Base-by-base conservation (phyloP, 1,140 invertebrate genomes). In the Saccostrea echinata region DNA sequence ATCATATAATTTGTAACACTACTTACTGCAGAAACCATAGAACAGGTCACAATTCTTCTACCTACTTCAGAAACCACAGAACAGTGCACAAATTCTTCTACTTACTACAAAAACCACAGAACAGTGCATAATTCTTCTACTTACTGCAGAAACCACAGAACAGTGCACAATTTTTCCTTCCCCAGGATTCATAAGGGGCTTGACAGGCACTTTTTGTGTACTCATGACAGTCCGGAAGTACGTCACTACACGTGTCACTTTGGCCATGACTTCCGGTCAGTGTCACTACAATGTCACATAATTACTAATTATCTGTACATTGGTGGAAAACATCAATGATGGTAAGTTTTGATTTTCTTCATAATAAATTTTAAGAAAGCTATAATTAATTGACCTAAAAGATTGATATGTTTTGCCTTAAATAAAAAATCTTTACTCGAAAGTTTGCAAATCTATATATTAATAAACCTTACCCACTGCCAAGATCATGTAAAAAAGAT, bases 131-230 rank as follows among this genome's bases (percentile, higher is more conserved):
- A 61, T 91, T 90, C 21, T 76, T 11, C 11, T 68, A 89, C 83
- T 55, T 76, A 90, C 90, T 81, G 86, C 90, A 91, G 52, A 90
- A 86, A n/a, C 87, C 88, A 68, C 91, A 91, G 64, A 86, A 90
- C 21, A 86, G 85, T 21, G 89, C 84, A 81, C 91, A 91, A 61
- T 91, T 90, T 18, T 80, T 30, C 68, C 86, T 84, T 1, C 87
- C 91, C 91, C 91, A 91, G 16, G 61, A 51, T 3, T 35, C 18
- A 71, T 90, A 90, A 11, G 86, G 87, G 27, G 80, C 87, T 21
- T 24, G 21, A 27, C 90, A 91, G 18, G 88, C 68, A 3, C 21
- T 18, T 6, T 57, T 24, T 3, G 64, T 85, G 68, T 88, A 90
- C 53, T 87, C 68, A 1, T 27, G 30, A 55, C 87, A 88, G 33